Evolutionary conservation across 2,113 vertebrate species (phyloP), one percentile per base, ranked within the genome.

Genomic region (Proteles cristata): DNA sequence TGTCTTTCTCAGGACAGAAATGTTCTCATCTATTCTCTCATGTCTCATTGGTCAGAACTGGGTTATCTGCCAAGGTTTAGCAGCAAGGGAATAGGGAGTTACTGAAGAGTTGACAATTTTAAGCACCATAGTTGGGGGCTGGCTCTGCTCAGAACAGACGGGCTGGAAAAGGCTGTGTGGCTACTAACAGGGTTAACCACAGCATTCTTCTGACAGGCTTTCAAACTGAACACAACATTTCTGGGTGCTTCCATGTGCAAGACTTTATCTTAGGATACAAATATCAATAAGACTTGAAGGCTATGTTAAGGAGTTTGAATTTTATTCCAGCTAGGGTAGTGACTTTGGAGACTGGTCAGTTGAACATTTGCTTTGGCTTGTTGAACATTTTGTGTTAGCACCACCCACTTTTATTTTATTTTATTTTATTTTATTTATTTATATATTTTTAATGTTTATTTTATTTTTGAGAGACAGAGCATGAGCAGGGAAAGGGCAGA

Each of bases 61-160:
- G 11, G 21, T 84, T 31, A 55, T 11, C 25, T n/a, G 15, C 8
- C 39, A 74, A 28, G 5, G 1, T 25, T 5, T 35, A 39, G 12
- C 23, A 7, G n/a, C 3, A 19, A 73, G 11, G 25, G 17, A 82
- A 3, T 55, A 15, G 19, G 21, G 31, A 48, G 15, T 10, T 83
- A 43, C 2, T 4, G 0, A 28, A 17, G 5, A 71, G 31, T 9
- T 55, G 23, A 12, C 28, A 31, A 63, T 68, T 90, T 33, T 73
- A 74, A 39, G 2, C 45, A 66, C 9, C 3, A 23, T 1, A 43
- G 2, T 11, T 45, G 7, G 14, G 77, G 1, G 4, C 9, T 16
- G 39, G 3, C 39, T 85, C 10, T 50, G 4, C 31, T 43, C 39
- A 68, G 16, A 63, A 71, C 5, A 35, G 16, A 61, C 14, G 33